Base-by-base conservation (phyloP, 2,797 vertebrate species). In the Buphagus erythrorhynchus region DNA sequence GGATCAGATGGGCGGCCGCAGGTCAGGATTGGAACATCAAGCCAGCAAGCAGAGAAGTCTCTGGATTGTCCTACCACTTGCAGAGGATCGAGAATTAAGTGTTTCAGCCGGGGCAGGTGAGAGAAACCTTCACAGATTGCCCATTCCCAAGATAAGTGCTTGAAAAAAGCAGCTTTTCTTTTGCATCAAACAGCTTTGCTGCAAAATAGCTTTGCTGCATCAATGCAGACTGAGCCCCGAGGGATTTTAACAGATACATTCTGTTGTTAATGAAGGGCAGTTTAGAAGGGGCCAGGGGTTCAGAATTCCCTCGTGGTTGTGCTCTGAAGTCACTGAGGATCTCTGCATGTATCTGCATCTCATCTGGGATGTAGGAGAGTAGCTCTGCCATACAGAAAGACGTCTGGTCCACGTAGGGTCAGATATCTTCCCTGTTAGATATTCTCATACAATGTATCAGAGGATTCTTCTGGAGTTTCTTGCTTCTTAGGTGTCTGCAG, bases 391-490 rank as follows among this genome's bases (percentile, higher is more conserved):
- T 43, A 81, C 55, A 73, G 79, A 72, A 88, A 76, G 69, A 86
- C 45, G 75, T 72, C 68, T 83, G 72, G 75, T 91, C 69, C 82
- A 57, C 55, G 24, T 1, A 76, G 29, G 51, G 76, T 91, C 59
- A 84, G 49, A 13, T 81, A 66, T 54, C 52, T 73, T 90, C 42
- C 46, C 76, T 12, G 21, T 94, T 97, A 98, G 88, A 98, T 95
- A 86, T 98, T 98, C 88, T 98, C 98, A 57, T 98, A 98, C 80
- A 98, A 16, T 3, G 72, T 76, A 94, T 97, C 97, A 73, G 58
- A 85, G 51, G 90, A 95, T 35, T 84, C 84, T 51, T 95, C 85
- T 43, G 73, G 81, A 55, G 68, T 45, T 57, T 59, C 29, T 67
- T 83, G 57, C 8, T 94, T 94, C 94, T 69, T 73, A 20, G 10